Conservation (phyloP, 1,140 invertebrate genomes). For the Melitaea cinxia region DNA sequence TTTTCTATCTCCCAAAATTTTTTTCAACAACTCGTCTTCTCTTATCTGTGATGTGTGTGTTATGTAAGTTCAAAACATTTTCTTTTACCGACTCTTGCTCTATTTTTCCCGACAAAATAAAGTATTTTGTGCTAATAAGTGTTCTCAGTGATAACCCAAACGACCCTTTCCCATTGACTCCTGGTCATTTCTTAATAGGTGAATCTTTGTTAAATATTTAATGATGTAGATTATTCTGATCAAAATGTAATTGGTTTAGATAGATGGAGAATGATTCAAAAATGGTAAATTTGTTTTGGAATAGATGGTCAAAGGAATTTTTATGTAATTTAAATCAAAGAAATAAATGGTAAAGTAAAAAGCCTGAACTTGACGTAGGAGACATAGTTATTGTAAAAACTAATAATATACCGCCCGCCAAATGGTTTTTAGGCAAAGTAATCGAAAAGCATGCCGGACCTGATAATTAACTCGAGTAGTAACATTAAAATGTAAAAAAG, state of each 20-base stretch:
- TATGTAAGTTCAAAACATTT: constrained; percentile 34
- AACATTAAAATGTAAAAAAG: constrained; percentile 23
- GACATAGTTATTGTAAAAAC: constrained; percentile 29
- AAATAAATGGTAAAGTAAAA: constrained; percentile 23
- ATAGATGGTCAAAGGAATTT: constrained; percentile 22
- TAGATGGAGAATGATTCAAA: constrained; percentile 15
- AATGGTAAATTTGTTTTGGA: constrained; percentile 25
- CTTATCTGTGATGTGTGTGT: constrained; percentile 11
- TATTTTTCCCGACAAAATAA: constrained; percentile 25
- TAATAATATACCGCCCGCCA: constrained; percentile 20
- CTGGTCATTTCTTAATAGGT: constrained; percentile 13
- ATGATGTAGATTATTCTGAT: constrained; percentile 1
- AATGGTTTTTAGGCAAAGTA: constrained; percentile 23
- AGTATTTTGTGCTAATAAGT: constrained; percentile 31
- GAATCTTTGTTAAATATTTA: constrained; percentile 10
- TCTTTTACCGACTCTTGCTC: background rate
- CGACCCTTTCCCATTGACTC: constrained; percentile 9
- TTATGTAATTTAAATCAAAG: constrained; percentile 14
- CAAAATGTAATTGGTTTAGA: constrained; percentile 6
- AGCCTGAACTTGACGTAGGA: constrained; percentile 17
- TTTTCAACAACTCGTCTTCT: constrained; percentile 38
- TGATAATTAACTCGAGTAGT: constrained; percentile 30
- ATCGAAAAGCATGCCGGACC: constrained; percentile 26
- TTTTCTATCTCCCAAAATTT: constrained; percentile 48
- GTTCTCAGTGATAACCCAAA: constrained; percentile 1